These are phyloP conservation scores for Catharus ustulatus DNA, from an alignment of 2,797 vertebrate genomes.

Conservation along the genomic window DNA sequence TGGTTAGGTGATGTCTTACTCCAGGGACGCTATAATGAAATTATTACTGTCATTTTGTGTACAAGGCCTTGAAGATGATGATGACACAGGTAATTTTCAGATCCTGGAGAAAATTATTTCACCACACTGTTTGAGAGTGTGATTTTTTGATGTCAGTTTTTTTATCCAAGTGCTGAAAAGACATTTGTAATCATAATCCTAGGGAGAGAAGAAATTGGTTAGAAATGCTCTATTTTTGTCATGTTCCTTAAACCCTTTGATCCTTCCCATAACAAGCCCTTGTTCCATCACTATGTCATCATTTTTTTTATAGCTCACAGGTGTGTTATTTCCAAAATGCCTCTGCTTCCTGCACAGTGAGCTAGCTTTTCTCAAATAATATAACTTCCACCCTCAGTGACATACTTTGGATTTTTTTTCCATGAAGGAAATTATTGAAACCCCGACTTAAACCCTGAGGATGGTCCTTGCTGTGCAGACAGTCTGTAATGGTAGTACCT, in stretches of 20 bases:
- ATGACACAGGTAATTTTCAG: not conserved
- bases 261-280: constrained; percentile 30
- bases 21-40: not conserved
- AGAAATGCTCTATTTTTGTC: constrained; percentile 41
- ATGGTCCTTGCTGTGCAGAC: not conserved
- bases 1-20: not conserved
- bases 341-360: not conserved
- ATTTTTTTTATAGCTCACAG: not conserved
- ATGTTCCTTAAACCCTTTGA: constrained; percentile 34
- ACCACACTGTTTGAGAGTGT: not conserved
- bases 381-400: not conserved
- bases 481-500: not conserved
- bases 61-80: not conserved
- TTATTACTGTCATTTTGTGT: not conserved
- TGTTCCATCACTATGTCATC: constrained; percentile 25
- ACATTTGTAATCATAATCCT: not conserved
- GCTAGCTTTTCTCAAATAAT: not conserved
- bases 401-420: not conserved
- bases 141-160: not conserved
- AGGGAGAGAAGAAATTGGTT: not conserved
- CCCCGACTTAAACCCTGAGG: not conserved
- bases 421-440: not conserved
- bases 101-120: not conserved
- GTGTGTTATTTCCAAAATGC: constrained; percentile 20
- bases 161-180: not conserved